Conservation (phyloP, 2,888 invertebrate species). For the Tipula unca region DNA sequence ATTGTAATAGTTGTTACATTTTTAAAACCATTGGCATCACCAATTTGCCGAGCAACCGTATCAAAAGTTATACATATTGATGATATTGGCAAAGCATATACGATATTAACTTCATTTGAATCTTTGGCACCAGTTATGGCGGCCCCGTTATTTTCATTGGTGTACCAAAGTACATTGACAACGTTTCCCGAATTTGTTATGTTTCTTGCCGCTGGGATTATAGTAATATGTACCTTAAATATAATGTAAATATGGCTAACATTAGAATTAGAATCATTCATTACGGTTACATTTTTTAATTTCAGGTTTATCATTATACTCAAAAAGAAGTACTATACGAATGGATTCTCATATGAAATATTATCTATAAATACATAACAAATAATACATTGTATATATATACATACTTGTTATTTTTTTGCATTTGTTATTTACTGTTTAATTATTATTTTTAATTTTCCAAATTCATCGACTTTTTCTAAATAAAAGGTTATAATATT, state of each 20-base stretch:
- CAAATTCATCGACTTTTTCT: too few species aligned
- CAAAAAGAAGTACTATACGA: neutral
- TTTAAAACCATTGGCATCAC: constrained; percentile 34
- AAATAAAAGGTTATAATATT: too few species aligned
- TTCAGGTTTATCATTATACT: neutral
- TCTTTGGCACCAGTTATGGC: constrained; percentile 52
- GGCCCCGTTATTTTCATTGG: constrained; percentile 52
- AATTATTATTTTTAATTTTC: too few species aligned
- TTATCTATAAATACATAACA: neutral
- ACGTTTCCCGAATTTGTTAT: neutral
- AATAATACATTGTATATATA: too few species aligned
- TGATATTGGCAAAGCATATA: constrained; percentile 55
- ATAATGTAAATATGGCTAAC: neutral
- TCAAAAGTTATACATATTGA: constrained; percentile 36
- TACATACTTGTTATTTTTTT: too few species aligned
- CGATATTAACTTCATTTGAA: constrained; percentile 57
- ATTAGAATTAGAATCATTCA: neutral
- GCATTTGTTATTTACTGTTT: too few species aligned
- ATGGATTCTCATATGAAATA: neutral
- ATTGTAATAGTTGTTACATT: neutral
- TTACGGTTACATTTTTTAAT: neutral
- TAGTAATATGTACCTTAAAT: neutral
- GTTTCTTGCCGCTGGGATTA: neutral
- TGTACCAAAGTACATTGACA: constrained; percentile 43
- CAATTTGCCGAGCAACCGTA: constrained; percentile 41